Percentiles rank a stretch among this genome's conserved stretches.
These are phyloP conservation scores for Temnothorax ravouxi DNA, from an alignment of 2,888 invertebrate species.

Conservation along the genomic window DNA sequence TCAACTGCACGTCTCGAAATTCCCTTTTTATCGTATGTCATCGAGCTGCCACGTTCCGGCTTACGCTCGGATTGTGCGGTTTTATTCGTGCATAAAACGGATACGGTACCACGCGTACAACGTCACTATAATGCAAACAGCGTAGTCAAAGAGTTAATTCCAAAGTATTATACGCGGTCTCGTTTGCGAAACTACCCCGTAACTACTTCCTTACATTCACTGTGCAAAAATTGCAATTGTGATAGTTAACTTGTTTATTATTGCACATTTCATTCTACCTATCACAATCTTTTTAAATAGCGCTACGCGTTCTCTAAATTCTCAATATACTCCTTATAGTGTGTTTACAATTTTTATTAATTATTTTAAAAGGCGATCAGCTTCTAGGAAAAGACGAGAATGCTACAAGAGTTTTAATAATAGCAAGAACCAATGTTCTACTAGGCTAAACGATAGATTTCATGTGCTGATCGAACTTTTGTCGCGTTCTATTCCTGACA, in stretches of 20 bases:
- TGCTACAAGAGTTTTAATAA: conserved; percentile 12
- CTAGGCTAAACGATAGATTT: background rate
- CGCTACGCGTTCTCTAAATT: background rate
- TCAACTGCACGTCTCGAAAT: conserved; percentile 51
- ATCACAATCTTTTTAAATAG: background rate
- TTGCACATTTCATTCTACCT: background rate
- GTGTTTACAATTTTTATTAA: background rate
- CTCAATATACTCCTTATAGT: background rate
- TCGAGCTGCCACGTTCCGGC: conserved; percentile 20
- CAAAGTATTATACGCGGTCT: conserved; percentile 23
- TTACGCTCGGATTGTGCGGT: conserved; percentile 38
- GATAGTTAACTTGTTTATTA: background rate
- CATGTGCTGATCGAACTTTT: background rate
- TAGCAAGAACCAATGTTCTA: background rate
- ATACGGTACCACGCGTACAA: conserved; percentile 8
- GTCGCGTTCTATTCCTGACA: conserved; percentile 16
- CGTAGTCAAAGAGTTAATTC: conserved; percentile 33
- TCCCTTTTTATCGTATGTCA: conserved; percentile 52
- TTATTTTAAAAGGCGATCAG: background rate
- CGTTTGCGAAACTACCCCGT: conserved; percentile 21
- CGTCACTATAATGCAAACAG: conserved; percentile 21
- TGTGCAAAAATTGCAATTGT: background rate
- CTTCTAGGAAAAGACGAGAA: background rate
- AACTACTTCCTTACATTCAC: background rate
- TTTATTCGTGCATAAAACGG: conserved; percentile 48